These are phyloP conservation scores for Macaria liturata DNA, from an alignment of 2,888 invertebrate species.

Conservation along the genomic window DNA sequence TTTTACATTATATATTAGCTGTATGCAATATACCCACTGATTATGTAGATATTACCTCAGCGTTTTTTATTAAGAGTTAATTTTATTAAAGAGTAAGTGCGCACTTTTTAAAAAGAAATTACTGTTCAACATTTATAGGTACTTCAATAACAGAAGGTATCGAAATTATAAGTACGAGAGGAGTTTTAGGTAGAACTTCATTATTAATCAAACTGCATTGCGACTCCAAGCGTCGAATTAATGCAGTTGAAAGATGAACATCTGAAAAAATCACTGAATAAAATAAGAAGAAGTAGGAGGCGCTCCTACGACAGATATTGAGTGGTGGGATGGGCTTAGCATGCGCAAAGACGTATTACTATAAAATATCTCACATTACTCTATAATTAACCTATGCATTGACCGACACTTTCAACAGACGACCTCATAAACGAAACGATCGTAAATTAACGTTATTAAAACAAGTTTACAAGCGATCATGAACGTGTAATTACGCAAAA, in stretches of 20 bases:
- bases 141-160: too few species aligned
- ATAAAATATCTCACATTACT: conserved; percentile 54
- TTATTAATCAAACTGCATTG: conserved; percentile 80
- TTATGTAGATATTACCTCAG: too few species aligned
- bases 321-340: conserved; percentile 81
- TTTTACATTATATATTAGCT: too few species aligned
- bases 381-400: conserved; percentile 65
- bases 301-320: conserved; percentile 80
- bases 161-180: not conserved
- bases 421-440: conserved; percentile 69
- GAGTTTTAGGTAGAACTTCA: conserved; percentile 46
- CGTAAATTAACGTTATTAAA: conserved; percentile 78
- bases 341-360: conserved; percentile 78
- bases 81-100: too few species aligned
- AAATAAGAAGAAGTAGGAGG: conserved; percentile 82
- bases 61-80: too few species aligned
- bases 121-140: too few species aligned
- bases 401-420: conserved; percentile 68
- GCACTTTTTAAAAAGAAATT: too few species aligned
- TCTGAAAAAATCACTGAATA: conserved; percentile 73
- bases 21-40: too few species aligned
- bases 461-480: conserved; percentile 76
- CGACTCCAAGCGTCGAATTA: conserved; percentile 65
- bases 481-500: conserved; percentile 80
- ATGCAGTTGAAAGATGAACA: conserved; percentile 71